Evolutionary conservation across 2,888 invertebrate genomes (phyloP), one percentile per base, ranked within the genome.

Genomic region (Noctua comes): DNA sequence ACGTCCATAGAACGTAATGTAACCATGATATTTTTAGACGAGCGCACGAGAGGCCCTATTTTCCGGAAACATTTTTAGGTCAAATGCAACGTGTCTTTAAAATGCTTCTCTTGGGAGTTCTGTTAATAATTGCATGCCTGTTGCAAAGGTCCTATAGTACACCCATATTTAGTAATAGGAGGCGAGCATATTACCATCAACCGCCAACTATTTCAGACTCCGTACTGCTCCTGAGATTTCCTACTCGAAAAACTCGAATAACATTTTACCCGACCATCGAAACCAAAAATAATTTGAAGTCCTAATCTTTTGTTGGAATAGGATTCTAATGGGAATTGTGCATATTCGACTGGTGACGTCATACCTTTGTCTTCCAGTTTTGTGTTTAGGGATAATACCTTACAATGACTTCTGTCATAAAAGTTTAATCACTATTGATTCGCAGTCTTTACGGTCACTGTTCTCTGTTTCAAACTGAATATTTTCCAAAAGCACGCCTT

Each of bases 21-120:
- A 70, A 57, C 70, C 46, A 24, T 51, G 51, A n/a, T 80, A 83
- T 82, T 77, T 85, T 78, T 81, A 74, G 75, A 68, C 21, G n/a
- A 27, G 40, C 66, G 40, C 27, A 65, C 36, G 70, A 80, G 77
- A 74, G 71, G 77, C 40, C 62, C 65, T 46, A 59, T 74, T 73
- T 81, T 79, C 79, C 72, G 72, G 77, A 40, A 62, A 57, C 65
- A 43, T 83, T 87, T 87, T 80, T 83, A 81, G 87, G 88, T 83
- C 86, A 80, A 75, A 71, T 73, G 73, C 72, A 83, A 77, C 69
- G 43, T 74, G 54, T 73, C 51, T 84, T 73, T 48, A 51, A 59
- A 72, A 36, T n/a, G 36, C 16, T 64, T 24, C 69, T 69, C 54
- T 66, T 54, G n/a, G n/a, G 71, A 27, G n/a, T 69, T 66, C n/a